Conservation (phyloP, 2,888 invertebrate genomes). For the Ormyrus thymus region DNA sequence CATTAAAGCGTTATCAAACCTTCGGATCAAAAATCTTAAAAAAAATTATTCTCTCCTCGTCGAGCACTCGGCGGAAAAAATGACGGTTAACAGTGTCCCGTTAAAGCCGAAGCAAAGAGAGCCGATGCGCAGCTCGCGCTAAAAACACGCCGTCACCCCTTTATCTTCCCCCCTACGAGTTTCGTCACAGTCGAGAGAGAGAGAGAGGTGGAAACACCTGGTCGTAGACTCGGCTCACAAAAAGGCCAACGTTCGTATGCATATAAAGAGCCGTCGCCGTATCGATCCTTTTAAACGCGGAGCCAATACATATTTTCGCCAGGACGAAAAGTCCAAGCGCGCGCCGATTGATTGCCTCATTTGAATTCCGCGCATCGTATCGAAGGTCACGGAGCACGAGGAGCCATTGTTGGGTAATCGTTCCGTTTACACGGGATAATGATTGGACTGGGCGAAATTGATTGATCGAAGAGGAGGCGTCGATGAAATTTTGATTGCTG, state of each 20-base stretch:
- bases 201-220: constrained; percentile 67
- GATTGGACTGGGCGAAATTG: constrained; percentile 23
- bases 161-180: constrained; percentile 41
- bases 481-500: constrained; percentile 43
- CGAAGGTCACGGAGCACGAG: constrained; percentile 13
- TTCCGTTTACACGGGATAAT: constrained; percentile 34
- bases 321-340: constrained; percentile 16
- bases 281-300: constrained; percentile 14
- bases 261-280: neutral
- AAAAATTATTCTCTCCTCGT: no score
- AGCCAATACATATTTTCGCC: constrained; percentile 34
- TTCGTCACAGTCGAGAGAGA: constrained; percentile 63
- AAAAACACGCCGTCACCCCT: constrained; percentile 19
- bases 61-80: neutral
- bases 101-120: neutral
- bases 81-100: constrained; percentile 13
- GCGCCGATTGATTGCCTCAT: constrained; percentile 39
- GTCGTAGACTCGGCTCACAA: constrained; percentile 54
- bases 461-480: constrained; percentile 30
- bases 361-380: constrained; percentile 32
- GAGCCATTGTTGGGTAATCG: constrained; percentile 35
- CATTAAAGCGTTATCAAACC: no score
- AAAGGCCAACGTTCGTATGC: neutral
- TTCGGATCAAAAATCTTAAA: no score
- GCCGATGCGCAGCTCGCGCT: neutral